Conservation (phyloP, 1,140 invertebrate species). For the Plectrocnemia conspersa region DNA sequence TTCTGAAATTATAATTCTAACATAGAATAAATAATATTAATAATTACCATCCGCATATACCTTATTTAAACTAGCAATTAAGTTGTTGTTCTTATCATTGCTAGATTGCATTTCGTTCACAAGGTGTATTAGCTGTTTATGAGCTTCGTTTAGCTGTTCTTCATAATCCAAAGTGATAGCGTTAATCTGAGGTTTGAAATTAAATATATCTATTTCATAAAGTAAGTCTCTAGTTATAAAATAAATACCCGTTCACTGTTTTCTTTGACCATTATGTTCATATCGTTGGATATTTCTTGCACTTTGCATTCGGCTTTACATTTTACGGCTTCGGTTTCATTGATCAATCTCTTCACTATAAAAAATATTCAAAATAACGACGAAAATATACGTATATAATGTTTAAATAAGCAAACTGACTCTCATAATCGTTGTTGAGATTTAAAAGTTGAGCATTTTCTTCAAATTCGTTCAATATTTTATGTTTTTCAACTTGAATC, state of each 20-base stretch:
- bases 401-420: too few relatives aligned
- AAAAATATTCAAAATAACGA: constrained; percentile 4
- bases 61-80: constrained; percentile 43
- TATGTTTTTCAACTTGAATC: too few relatives aligned
- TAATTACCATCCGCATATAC: constrained; percentile 32
- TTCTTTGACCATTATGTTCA: constrained; percentile 12
- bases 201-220: constrained; percentile 1
- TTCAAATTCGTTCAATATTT: constrained; percentile 18
- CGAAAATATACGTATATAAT: too few relatives aligned
- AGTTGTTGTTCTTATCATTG: constrained; percentile 38
- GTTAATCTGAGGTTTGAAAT: constrained; percentile 41
- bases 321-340: constrained; percentile 13
- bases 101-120: constrained; percentile 42
- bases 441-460: constrained; percentile 9
- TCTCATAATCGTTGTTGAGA: too few relatives aligned
- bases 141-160: constrained; percentile 45
- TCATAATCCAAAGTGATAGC: constrained; percentile 48
- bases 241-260: constrained; percentile 26
- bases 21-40: constrained; percentile 1
- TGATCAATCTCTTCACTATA: constrained; percentile 19
- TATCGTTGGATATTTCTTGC: constrained; percentile 12
- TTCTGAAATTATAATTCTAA: constrained; percentile 19
- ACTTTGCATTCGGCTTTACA: constrained; percentile 12
- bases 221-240: neutral
- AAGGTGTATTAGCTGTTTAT: constrained; percentile 39